Percentiles rank a stretch among this genome's conserved stretches.
These are phyloP conservation scores for Anoplopoma fimbria DNA, from an alignment of 2,113 vertebrate genomes.

Conservation along the genomic window DNA sequence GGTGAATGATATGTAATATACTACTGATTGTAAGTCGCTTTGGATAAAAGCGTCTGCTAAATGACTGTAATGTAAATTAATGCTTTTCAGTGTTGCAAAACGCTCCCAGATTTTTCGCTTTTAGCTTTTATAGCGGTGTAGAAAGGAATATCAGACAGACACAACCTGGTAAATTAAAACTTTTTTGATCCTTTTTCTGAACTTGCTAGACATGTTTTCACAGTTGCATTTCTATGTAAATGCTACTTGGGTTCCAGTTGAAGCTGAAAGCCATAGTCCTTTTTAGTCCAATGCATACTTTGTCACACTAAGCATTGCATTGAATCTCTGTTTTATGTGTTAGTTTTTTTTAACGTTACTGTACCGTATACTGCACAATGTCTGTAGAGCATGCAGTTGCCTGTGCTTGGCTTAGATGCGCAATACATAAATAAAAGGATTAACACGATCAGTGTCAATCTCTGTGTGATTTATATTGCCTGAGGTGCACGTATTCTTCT, in stretches of 20 bases:
- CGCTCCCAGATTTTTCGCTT: not conserved
- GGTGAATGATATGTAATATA: too few relatives aligned
- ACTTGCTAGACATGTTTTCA: not conserved
- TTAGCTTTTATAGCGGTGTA: slow-evolving; percentile 1
- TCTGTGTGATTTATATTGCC: slow-evolving; percentile 60
- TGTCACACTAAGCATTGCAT: slow-evolving; percentile 3
- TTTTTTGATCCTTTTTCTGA: not conserved
- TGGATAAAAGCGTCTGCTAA: too few relatives aligned
- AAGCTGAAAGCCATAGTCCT: not conserved
- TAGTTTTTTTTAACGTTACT: slow-evolving; percentile 15
- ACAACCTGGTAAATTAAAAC: not conserved
- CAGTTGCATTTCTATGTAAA: slow-evolving; percentile 1
- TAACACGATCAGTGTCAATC: slow-evolving; percentile 67
- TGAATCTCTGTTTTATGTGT: slow-evolving; percentile 14
- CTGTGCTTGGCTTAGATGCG: slow-evolving; percentile 38
- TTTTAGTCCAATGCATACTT: not conserved
- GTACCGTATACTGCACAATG: slow-evolving; percentile 1
- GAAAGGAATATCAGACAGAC: not conserved
- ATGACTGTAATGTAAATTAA: too few relatives aligned
- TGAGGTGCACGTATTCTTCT: slow-evolving; percentile 59
- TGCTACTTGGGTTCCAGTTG: not conserved
- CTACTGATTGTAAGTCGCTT: too few relatives aligned
- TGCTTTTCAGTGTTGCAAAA: slow-evolving; percentile 7
- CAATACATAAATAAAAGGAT: slow-evolving; percentile 68
- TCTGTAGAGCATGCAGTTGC: slow-evolving; percentile 25